Percentiles rank a stretch among this genome's conserved stretches.
These are phyloP conservation scores for Rhopalosiphum maidis DNA, from an alignment of 1,140 invertebrate genomes.

Conservation along the genomic window DNA sequence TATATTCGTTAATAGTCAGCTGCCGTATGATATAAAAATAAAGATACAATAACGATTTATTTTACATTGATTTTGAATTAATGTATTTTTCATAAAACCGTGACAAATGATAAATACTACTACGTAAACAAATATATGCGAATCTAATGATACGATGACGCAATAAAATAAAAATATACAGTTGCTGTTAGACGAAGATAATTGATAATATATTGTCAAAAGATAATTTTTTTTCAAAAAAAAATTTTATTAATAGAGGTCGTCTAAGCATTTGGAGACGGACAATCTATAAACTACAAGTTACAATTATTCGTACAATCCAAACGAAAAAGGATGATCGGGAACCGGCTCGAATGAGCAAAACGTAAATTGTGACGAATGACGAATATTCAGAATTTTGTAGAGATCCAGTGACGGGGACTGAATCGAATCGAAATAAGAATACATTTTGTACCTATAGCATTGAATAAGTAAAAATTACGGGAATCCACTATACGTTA, in stretches of 20 bases:
- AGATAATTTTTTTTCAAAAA: not conserved
- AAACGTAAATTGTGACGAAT: not conserved
- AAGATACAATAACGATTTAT: too few species aligned
- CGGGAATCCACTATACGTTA: too few species aligned
- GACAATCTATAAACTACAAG: not conserved
- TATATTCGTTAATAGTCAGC: too few species aligned
- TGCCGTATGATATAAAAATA: too few species aligned
- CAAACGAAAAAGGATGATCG: not conserved
- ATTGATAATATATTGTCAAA: not conserved
- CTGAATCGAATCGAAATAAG: not conserved
- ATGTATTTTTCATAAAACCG: not conserved
- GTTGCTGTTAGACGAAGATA: not conserved
- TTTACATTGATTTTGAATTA: not conserved
- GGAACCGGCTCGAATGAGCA: not conserved
- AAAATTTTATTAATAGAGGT: not conserved
- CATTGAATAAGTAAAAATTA: too few species aligned
- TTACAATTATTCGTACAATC: not conserved
- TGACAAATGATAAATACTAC: not conserved
- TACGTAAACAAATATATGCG: not conserved
- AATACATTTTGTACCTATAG: not conserved
- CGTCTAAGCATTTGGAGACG: not conserved
- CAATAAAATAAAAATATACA: not conserved
- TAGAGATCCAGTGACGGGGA: not conserved
- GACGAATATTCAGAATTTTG: not conserved
- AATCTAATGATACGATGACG: not conserved